Conservation (phyloP, 2,797 vertebrate species). For the Acomys russatus region DNA sequence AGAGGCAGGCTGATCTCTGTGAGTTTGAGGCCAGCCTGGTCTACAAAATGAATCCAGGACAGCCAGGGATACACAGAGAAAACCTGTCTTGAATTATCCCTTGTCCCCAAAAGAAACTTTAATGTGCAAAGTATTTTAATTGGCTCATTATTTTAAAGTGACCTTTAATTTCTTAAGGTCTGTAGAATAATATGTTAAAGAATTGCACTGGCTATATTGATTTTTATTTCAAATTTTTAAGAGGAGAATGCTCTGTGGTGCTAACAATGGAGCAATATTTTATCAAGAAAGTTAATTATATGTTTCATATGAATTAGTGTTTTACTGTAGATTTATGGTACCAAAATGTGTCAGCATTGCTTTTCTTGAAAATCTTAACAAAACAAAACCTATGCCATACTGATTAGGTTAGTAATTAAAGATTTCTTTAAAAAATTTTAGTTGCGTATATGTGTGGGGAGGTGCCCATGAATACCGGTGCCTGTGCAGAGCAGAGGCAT, state of each 20-base stretch:
- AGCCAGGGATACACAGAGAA: no score
- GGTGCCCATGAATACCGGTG: neutral
- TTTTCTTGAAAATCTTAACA: conserved; percentile 11
- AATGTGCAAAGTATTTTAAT: conserved; percentile 52
- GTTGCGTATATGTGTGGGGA: neutral
- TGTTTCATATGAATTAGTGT: conserved; percentile 8
- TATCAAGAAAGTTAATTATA: conserved; percentile 21
- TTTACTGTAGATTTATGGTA: conserved; percentile 36
- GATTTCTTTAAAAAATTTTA: neutral
- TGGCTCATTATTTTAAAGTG: conserved; percentile 17
- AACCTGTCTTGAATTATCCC: no score
- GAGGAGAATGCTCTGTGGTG: neutral
- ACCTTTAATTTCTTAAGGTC: conserved; percentile 36
- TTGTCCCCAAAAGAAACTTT: no score
- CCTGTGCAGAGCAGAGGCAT: neutral
- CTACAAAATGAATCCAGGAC: no score
- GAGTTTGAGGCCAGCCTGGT: no score
- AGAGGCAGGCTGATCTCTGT: no score
- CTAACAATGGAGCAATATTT: conserved; percentile 56
- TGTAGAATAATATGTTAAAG: conserved; percentile 25
- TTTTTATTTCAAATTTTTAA: conserved; percentile 62
- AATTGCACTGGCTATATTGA: conserved; percentile 22
- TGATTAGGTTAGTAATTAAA: neutral
- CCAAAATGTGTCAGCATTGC: conserved; percentile 38
- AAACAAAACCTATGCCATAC: neutral